Conservation (phyloP, 2,797 vertebrate genomes). For the Phalanger gymnotis region DNA sequence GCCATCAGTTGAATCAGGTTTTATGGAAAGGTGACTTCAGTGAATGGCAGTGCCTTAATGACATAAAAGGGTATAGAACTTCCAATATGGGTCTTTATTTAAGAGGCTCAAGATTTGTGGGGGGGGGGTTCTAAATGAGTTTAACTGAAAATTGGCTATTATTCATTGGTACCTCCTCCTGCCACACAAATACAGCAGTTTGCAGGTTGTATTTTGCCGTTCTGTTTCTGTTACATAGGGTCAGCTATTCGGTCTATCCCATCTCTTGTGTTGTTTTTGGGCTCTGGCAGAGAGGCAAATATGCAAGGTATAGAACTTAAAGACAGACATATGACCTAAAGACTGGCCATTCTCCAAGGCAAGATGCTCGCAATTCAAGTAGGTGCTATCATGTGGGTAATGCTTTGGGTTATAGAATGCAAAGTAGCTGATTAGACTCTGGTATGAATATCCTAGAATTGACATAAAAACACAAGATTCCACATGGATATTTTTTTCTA, state of each 20-base stretch:
- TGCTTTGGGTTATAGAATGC: not conserved
- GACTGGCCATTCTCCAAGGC: not conserved
- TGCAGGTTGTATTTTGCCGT: not conserved
- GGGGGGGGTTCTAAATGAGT: not conserved
- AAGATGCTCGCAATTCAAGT: not conserved
- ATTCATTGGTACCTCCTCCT: not conserved
- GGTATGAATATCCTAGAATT: not conserved
- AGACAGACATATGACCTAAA: not conserved
- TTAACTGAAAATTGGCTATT: not conserved
- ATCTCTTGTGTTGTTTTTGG: not conserved
- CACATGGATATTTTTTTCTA: slow-evolving; percentile 16
- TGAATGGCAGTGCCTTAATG: slow-evolving; percentile 30
- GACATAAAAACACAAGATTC: slow-evolving; percentile 6
- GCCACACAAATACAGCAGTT: not conserved
- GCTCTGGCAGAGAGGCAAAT: not conserved
- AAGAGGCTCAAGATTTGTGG: not conserved
- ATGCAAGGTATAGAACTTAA: not conserved
- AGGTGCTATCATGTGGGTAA: not conserved
- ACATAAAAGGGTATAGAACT: not conserved
- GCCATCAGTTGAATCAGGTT: slow-evolving; percentile 52
- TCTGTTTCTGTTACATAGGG: not conserved
- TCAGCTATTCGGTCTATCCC: not conserved
- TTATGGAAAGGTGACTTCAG: slow-evolving; percentile 59
- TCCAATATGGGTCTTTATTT: slow-evolving; percentile 44
- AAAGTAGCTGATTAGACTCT: not conserved